Percentiles rank a stretch among this genome's conserved stretches.
These are phyloP conservation scores for Stigmatopora nigra DNA, from an alignment of 2,113 vertebrate genomes.

Conservation along the genomic window DNA sequence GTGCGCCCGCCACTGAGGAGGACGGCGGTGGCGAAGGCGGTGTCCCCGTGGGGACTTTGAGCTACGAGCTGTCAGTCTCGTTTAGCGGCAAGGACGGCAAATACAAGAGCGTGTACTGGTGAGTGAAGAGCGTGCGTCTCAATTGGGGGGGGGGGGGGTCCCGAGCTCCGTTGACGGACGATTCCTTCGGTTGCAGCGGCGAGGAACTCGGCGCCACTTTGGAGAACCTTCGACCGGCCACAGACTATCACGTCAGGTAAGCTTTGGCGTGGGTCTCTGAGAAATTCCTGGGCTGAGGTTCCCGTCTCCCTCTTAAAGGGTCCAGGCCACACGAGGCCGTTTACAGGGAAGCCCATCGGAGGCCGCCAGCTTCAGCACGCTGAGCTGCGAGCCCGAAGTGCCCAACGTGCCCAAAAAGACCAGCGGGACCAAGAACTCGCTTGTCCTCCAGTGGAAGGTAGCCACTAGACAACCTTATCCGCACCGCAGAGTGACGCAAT, in stretches of 20 bases:
- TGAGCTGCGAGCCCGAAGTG: conserved; percentile 85
- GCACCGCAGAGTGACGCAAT: too few relatives aligned
- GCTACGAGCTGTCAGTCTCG: conserved; percentile 82
- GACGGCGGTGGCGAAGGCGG: conserved; percentile 42
- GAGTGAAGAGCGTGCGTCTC: conserved; percentile 29
- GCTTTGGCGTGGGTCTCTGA: conserved; percentile 20
- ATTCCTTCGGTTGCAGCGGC: conserved; percentile 65
- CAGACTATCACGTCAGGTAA: conserved; percentile 92
- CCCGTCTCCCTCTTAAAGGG: conserved; percentile 59
- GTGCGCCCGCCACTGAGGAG: conserved; percentile 67
- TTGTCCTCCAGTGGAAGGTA: conserved; percentile 88
- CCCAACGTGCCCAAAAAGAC: conserved; percentile 85
- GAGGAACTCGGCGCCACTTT: conserved; percentile 83
- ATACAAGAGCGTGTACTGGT: conserved; percentile 81
- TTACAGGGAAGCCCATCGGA: conserved; percentile 84
- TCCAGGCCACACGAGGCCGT: conserved; percentile 80
- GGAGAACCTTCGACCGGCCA: conserved; percentile 90
- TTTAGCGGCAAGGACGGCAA: conserved; percentile 84
- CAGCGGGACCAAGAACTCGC: conserved; percentile 88
- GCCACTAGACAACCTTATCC: too few relatives aligned
- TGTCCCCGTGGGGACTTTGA: conserved; percentile 64
- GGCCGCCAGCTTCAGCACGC: conserved; percentile 84
- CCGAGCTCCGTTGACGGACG: too few relatives aligned
- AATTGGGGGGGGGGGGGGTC: too few relatives aligned
- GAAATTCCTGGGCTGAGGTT: conserved; percentile 7